These are phyloP conservation scores for Allolobophora icterica DNA, from an alignment of 2,888 invertebrate species.

Conservation along the genomic window DNA sequence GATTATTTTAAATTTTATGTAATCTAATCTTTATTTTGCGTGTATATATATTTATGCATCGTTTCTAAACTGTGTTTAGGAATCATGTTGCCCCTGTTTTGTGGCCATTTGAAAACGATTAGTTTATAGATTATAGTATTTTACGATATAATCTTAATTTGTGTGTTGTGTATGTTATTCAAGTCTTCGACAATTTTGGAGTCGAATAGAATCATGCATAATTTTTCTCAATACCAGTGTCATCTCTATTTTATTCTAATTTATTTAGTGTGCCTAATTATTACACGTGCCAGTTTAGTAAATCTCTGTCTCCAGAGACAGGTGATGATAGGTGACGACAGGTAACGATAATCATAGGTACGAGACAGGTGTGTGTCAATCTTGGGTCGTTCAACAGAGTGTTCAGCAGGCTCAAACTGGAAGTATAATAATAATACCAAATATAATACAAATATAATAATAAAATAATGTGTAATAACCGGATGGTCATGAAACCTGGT, in stretches of 20 bases:
- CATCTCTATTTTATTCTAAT: neutral
- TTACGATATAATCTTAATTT: slow-evolving; percentile 1
- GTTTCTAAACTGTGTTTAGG: neutral
- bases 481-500: too few relatives aligned
- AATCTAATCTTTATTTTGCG: neutral
- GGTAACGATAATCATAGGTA: too few relatives aligned
- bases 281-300: too few relatives aligned
- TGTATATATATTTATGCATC: neutral
- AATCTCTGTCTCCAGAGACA: too few relatives aligned
- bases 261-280: neutral
- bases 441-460: too few relatives aligned
- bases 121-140: neutral
- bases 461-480: too few relatives aligned
- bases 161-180: neutral
- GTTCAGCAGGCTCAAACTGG: too few relatives aligned
- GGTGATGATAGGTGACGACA: too few relatives aligned
- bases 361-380: too few relatives aligned
- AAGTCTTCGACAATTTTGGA: neutral
- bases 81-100: neutral
- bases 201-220: neutral
- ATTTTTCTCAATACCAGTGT: neutral
- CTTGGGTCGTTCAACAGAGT: too few relatives aligned
- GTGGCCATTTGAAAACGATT: neutral
- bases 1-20: neutral
- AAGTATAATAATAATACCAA: too few relatives aligned